These are phyloP conservation scores for Dysdera silvatica DNA, from an alignment of 1,140 invertebrate genomes.

Conservation along the genomic window DNA sequence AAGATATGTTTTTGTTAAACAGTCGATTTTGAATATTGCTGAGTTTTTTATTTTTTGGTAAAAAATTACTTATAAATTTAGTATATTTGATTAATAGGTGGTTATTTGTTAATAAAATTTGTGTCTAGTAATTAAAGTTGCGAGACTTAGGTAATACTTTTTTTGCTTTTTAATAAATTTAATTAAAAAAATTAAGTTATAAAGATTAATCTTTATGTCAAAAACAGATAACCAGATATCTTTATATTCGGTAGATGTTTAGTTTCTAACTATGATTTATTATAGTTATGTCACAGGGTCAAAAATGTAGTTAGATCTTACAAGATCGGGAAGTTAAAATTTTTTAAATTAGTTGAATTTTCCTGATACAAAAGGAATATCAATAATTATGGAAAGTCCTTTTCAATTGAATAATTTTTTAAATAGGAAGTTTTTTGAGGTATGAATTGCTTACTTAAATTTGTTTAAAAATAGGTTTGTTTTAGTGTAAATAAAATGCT, in stretches of 20 bases:
- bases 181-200: slow-evolving; percentile 34
- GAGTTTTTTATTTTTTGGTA: slow-evolving; percentile 49
- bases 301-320: background rate
- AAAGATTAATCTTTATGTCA: slow-evolving; percentile 27
- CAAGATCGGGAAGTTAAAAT: background rate
- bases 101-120: slow-evolving; percentile 15
- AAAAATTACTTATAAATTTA: slow-evolving; percentile 31
- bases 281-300: background rate
- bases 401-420: slow-evolving; percentile 50
- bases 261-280: background rate
- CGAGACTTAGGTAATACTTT: slow-evolving; percentile 52
- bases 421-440: no score
- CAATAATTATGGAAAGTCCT: slow-evolving; percentile 29
- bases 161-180: slow-evolving; percentile 42
- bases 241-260: background rate
- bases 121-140: slow-evolving; percentile 14
- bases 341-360: background rate
- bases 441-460: no score
- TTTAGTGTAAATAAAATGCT: slow-evolving; percentile 53
- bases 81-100: background rate
- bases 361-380: slow-evolving; percentile 6
- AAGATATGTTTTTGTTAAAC: slow-evolving; percentile 68
- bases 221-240: background rate
- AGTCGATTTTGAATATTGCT: slow-evolving; percentile 56
- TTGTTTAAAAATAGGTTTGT: no score